These are phyloP conservation scores for Carcina quercana DNA, from an alignment of 2,888 invertebrate species.

Conservation along the genomic window DNA sequence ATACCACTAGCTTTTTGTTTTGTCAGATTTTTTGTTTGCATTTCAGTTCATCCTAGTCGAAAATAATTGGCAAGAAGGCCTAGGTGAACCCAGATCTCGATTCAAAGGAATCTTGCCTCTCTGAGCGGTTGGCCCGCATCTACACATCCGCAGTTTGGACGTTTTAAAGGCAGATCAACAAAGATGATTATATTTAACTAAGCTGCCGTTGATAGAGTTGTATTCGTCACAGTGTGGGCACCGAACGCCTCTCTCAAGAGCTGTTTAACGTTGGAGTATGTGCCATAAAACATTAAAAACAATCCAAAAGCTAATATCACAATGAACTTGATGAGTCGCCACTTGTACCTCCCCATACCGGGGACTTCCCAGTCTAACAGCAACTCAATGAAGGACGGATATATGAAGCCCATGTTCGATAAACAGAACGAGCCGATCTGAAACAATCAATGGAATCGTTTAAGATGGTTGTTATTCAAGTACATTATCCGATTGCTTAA, in stretches of 20 bases:
- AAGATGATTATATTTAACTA: too few relatives aligned
- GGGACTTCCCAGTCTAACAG: slow-evolving; percentile 36
- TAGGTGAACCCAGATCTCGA: too few relatives aligned
- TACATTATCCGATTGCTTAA: not conserved
- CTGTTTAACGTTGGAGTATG: slow-evolving; percentile 8
- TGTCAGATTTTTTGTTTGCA: too few relatives aligned
- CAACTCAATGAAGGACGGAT: slow-evolving; percentile 39
- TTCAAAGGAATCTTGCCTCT: too few relatives aligned
- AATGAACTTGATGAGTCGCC: slow-evolving; percentile 29
- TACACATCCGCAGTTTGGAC: too few relatives aligned
- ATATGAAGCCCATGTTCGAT: slow-evolving; percentile 36
- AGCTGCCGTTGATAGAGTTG: too few relatives aligned
- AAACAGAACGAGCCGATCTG: slow-evolving; percentile 40
- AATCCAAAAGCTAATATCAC: slow-evolving; percentile 24
- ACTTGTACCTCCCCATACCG: slow-evolving; percentile 28
- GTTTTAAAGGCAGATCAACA: too few relatives aligned
- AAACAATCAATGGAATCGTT: slow-evolving; percentile 2
- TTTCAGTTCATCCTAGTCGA: too few relatives aligned
- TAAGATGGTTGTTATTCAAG: not conserved
- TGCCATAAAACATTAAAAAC: slow-evolving; percentile 23
- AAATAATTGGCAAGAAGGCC: too few relatives aligned
- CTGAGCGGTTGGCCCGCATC: too few relatives aligned
- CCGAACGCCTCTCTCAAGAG: not conserved
- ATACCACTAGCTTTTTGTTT: too few relatives aligned
- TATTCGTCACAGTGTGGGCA: too few relatives aligned